A percentile compares a stretch with the other conserved stretches of the same genome.
Evolutionary conservation across 1,140 invertebrate species (phyloP).

Genomic region (Pteromalus puparum): DNA sequence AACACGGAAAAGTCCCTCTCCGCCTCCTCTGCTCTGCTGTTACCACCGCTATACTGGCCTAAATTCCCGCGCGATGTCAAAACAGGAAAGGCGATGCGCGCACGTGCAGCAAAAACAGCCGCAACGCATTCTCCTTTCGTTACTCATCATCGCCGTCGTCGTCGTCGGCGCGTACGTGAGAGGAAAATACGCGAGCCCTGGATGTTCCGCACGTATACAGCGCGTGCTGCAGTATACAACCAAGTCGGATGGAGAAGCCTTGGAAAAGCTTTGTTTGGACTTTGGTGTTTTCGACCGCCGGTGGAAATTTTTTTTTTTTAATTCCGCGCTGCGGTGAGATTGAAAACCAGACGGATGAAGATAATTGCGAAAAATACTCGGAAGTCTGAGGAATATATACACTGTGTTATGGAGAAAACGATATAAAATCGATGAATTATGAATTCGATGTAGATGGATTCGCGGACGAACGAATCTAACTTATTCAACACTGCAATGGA

Average conservation of each 20-base stretch:
- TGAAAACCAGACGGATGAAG: no score
- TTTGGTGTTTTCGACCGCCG: background rate
- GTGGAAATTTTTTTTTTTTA: no score
- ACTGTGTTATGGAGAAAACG: no score
- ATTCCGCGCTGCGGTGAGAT: no score
- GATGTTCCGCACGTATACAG: background rate
- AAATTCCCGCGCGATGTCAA: constrained; percentile 57
- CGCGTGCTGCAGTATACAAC: background rate
- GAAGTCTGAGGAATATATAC: no score
- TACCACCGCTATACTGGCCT: constrained; percentile 47
- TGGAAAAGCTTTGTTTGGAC: background rate
- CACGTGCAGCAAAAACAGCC: background rate
- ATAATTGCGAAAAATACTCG: no score
- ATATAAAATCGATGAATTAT: no score
- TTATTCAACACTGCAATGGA: no score
- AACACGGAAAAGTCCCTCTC: constrained; percentile 67
- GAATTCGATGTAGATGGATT: no score
- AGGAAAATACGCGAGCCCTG: background rate
- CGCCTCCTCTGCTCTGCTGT: constrained; percentile 27
- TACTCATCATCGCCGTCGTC: background rate
- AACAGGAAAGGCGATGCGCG: constrained; percentile 44
- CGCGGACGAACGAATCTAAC: no score
- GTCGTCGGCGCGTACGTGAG: background rate
- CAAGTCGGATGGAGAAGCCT: background rate
- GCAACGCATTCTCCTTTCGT: constrained; percentile 28